Evolutionary conservation across 2,797 vertebrate species (phyloP).

Genomic region (Tamandua tetradactyla): DNA sequence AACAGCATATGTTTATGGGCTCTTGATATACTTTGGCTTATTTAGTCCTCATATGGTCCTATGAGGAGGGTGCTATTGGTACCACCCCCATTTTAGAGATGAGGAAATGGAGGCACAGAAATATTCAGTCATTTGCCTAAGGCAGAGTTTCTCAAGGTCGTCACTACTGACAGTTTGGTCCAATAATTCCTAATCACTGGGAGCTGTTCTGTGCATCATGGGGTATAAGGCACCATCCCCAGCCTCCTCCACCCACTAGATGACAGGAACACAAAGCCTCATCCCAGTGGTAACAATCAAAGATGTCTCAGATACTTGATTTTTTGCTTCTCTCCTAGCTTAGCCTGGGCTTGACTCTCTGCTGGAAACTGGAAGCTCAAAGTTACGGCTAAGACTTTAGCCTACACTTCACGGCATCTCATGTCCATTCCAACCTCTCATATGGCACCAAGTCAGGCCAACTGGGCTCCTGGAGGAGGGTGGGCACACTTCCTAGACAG

Average conservation of each 20-base stretch:
- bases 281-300: neutral
- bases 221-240: neutral
- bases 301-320: neutral
- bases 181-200: neutral
- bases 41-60: neutral
- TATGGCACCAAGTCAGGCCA: neutral
- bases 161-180: too few relatives aligned
- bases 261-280: neutral
- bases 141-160: neutral
- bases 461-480: neutral
- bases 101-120: neutral
- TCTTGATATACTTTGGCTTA: fast-evolving
- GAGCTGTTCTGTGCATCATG: fast-evolving
- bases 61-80: fast-evolving
- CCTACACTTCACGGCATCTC: neutral
- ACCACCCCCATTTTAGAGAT: neutral
- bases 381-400: neutral
- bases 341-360: neutral
- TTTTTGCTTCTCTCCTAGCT: neutral
- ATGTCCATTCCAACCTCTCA: neutral
- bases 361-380: neutral
- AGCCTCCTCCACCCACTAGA: neutral
- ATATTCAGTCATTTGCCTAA: neutral
- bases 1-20: fast-evolving
- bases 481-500: neutral